A percentile compares a stretch with the other conserved stretches of the same genome.
Conservation (phyloP, 1,140 invertebrate genomes). For the Pachypeltis micranthus region DNA sequence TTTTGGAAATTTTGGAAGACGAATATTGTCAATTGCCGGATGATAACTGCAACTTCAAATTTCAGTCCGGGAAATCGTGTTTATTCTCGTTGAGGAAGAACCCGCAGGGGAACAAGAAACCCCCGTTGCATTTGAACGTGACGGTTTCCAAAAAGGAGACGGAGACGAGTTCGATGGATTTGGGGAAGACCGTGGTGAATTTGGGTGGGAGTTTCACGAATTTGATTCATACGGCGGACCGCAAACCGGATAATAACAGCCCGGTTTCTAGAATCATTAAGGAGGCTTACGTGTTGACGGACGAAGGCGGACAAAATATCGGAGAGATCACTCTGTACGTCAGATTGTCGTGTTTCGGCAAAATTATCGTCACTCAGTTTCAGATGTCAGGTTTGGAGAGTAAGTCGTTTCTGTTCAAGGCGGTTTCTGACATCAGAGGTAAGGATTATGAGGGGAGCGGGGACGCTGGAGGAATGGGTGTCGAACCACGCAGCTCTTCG, state of each 20-base stretch:
- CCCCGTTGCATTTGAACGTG: constrained; percentile 33
- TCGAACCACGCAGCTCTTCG: not conserved
- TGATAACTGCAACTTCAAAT: constrained; percentile 28
- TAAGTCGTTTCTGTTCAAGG: constrained; percentile 36
- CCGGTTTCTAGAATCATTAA: constrained; percentile 39
- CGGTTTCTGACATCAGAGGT: constrained; percentile 18
- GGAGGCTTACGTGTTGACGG: constrained; percentile 42
- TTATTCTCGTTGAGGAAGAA: constrained; percentile 34
- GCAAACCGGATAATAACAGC: constrained; percentile 23
- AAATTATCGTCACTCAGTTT: constrained; percentile 51
- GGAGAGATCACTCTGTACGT: constrained; percentile 42
- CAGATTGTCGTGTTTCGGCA: constrained; percentile 49
- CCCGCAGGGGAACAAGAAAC: constrained; percentile 26
- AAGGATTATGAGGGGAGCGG: constrained; percentile 14
- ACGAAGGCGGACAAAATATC: constrained; percentile 35
- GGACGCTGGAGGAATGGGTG: not conserved
- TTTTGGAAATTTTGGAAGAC: constrained; percentile 33
- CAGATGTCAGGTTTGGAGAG: constrained; percentile 35
- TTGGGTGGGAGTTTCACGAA: constrained; percentile 31
- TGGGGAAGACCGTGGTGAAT: constrained; percentile 33
- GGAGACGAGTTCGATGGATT: constrained; percentile 25
- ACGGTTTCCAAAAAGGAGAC: constrained; percentile 23
- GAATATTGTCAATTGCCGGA: constrained; percentile 28
- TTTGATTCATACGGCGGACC: constrained; percentile 26
- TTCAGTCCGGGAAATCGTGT: constrained; percentile 38